Percentiles rank a stretch among this genome's conserved stretches.
Evolutionary conservation across 2,797 vertebrate genomes (phyloP).

Genomic region (Anableps anableps): DNA sequence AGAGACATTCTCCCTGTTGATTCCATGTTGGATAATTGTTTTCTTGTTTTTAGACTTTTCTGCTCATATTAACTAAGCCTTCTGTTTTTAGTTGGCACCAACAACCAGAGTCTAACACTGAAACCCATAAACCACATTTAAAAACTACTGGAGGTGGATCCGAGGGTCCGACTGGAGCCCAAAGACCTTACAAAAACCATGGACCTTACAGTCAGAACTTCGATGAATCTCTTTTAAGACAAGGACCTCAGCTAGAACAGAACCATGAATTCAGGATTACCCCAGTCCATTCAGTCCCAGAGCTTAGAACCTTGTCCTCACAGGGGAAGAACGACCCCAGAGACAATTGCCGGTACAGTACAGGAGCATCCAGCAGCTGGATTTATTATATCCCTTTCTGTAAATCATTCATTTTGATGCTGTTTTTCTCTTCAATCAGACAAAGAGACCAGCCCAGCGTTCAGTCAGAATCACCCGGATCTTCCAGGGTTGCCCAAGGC

Average conservation of each 20-base stretch:
- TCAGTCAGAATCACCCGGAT: constrained; percentile 49
- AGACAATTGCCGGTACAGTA: constrained; percentile 46
- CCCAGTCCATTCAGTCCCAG: constrained; percentile 62
- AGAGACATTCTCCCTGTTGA: too few relatives aligned
- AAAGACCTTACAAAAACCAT: constrained; percentile 45
- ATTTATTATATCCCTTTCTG: not conserved
- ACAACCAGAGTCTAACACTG: constrained; percentile 29
- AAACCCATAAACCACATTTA: not conserved
- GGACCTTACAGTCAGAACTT: constrained; percentile 28
- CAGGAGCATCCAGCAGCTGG: not conserved
- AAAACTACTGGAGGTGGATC: constrained; percentile 28
- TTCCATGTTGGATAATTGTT: not conserved
- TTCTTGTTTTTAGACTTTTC: not conserved
- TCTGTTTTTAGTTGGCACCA: constrained; percentile 35
- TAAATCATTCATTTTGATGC: not conserved
- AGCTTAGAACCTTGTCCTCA: constrained; percentile 4
- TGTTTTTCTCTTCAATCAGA: constrained; percentile 25
- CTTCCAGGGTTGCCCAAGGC: constrained; percentile 65
- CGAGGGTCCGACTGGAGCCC: constrained; percentile 24
- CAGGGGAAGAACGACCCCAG: constrained; percentile 58
- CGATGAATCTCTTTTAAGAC: constrained; percentile 19
- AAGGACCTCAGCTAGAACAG: constrained; percentile 24
- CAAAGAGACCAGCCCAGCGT: constrained; percentile 53
- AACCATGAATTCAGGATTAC: constrained; percentile 70
- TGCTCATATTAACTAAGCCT: not conserved